Evolutionary conservation across 2,797 vertebrate genomes (phyloP).

Genomic region (Spinibarbus caldwelli): DNA sequence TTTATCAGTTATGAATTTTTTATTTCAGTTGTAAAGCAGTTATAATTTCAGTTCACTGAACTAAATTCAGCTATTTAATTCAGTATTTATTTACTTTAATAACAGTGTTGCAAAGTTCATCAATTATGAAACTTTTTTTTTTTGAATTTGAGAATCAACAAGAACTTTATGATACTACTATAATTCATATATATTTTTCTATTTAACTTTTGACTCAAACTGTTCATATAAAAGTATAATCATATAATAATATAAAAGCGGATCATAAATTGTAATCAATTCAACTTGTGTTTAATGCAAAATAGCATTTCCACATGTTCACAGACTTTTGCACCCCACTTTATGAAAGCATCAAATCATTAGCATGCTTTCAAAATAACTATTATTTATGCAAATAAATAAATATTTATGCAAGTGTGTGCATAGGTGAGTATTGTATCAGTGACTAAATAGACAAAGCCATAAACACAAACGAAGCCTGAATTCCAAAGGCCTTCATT

Average conservation of each 20-base stretch:
- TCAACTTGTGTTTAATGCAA: not conserved
- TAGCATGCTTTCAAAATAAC: not conserved
- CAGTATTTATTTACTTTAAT: no score
- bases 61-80: not conserved
- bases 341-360: not conserved
- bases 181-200: no score
- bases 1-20: no score
- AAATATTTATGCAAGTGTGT: not conserved
- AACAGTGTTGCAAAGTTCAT: no score
- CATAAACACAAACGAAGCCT: slow-evolving; percentile 7
- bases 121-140: no score
- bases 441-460: not conserved
- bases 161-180: no score
- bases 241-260: no score
- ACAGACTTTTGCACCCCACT: not conserved
- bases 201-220: not conserved
- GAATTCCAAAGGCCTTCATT: slow-evolving; percentile 32
- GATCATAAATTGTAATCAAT: not conserved
- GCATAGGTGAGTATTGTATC: not conserved
- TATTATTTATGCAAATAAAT: no score
- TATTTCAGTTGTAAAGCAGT: no score
- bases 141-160: no score
- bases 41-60: no score
- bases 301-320: not conserved
- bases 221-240: not conserved